A percentile compares a stretch with the other conserved stretches of the same genome.
Conservation (phyloP, 2,797 vertebrate species). For the Melanotaenia pygmaea region DNA sequence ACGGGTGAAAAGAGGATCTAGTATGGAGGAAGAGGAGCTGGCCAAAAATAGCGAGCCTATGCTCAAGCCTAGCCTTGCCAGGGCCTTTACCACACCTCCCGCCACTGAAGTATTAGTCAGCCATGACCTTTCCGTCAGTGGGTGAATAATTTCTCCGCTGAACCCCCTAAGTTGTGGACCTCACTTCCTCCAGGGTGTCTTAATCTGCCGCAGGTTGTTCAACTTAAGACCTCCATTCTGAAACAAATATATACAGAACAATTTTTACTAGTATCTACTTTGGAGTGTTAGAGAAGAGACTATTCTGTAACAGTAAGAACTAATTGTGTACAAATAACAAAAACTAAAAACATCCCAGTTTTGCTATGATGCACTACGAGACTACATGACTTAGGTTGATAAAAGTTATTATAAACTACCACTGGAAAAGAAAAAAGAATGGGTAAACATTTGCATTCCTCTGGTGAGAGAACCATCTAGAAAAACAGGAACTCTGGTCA, state of each 20-base stretch:
- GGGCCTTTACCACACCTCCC: slow-evolving; percentile 53
- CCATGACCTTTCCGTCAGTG: slow-evolving; percentile 55
- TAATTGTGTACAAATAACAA: not conserved
- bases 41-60: slow-evolving; percentile 78
- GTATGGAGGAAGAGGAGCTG: slow-evolving; percentile 72
- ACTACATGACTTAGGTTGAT: slow-evolving; percentile 2
- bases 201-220: slow-evolving; percentile 26
- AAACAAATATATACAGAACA: slow-evolving; percentile 13
- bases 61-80: slow-evolving; percentile 48
- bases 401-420: slow-evolving; percentile 10
- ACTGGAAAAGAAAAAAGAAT: slow-evolving; percentile 3
- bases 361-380: not conserved
- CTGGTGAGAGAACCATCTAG: slow-evolving; percentile 35
- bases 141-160: slow-evolving; percentile 66
- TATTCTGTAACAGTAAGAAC: not conserved
- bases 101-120: slow-evolving; percentile 70
- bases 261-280: not conserved
- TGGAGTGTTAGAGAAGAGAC: not conserved
- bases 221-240: slow-evolving; percentile 30
- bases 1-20: slow-evolving; percentile 82
- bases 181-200: slow-evolving; percentile 66
- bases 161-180: slow-evolving; percentile 48
- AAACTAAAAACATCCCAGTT: slow-evolving; percentile 10
- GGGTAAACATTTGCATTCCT: slow-evolving; percentile 57
- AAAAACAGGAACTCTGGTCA: slow-evolving; percentile 65